Evolutionary conservation across 2,797 vertebrate genomes (phyloP), one percentile per base, ranked within the genome.

Genomic region (Chiroxiphia lanceolata): DNA sequence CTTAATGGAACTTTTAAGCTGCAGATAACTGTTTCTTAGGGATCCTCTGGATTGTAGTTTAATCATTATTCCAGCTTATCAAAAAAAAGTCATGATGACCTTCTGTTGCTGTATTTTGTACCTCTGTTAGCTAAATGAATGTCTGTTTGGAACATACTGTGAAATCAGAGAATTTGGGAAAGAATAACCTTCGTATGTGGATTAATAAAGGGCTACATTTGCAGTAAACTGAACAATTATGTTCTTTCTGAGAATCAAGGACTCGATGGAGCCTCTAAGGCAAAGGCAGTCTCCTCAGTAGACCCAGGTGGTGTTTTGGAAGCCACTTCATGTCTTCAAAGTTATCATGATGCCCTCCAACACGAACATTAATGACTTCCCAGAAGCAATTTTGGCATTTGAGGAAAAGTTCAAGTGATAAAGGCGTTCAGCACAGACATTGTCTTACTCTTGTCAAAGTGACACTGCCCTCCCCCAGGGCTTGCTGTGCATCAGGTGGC

Each of bases 11-110:
- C 44, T 83, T 90, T 21, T 19, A 74, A 60, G 31, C 47, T 69
- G 25, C 10, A 67, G 45, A 27, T 67, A 90, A 34, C 45, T 87
- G 12, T 80, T 83, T 94, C 54, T 78, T 70, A 60, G 67, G 56
- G 34, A 84, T 81, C 45, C n/a, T 86, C 51, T 84, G 40, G 56
- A 44, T 2, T 67, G 92, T 53, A 77, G 96, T 76, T 97, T 97
- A 97, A 97, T 96, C 69, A 97, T 97, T 95, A 96, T 88, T 93
- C 80, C 67, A 68, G 67, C 47, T 97, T 96, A 95, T 97, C 95
- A 95, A 90, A 92, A 83, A 92, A 91, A 92, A 89, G 95, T 97
- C 97, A 95, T 4, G 0, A 63, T 96, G 96, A 97, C 96, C 93
- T 95, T 87, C 60, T 65, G 77, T 84, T 93, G 69, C 84, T 86